Evolutionary conservation across 2,113 vertebrate species (phyloP).

Genomic region (Cheirogaleus medius): DNA sequence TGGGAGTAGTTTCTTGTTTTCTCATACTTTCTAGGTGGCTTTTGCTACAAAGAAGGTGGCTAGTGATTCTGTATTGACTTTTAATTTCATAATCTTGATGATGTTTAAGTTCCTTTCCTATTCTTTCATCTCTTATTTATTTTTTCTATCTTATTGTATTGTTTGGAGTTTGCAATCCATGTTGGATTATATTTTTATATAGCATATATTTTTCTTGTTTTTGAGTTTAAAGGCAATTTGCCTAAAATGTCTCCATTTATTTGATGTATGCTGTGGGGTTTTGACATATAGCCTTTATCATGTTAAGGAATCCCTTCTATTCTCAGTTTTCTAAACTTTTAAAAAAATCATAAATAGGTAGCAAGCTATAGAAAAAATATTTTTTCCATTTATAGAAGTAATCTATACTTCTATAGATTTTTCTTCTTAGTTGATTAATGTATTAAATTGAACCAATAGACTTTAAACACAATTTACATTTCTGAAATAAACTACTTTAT

Average conservation of each 20-base stretch:
- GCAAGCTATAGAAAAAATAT: background rate
- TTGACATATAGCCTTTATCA: background rate
- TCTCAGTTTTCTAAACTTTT: background rate
- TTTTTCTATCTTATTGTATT: background rate
- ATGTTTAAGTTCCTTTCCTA: background rate
- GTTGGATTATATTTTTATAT: background rate
- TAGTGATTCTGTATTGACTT: background rate
- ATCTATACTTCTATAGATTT: background rate
- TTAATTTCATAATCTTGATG: background rate
- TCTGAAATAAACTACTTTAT: background rate
- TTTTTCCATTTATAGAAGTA: background rate
- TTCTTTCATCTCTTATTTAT: background rate
- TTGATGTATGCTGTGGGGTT: background rate
- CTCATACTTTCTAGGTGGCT: background rate
- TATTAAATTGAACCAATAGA: background rate
- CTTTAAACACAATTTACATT: constrained; percentile 5
- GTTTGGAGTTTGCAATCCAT: background rate
- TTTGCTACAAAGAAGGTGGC: background rate
- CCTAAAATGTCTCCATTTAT: background rate
- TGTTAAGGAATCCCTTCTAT: background rate
- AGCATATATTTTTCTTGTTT: background rate
- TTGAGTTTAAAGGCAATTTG: background rate
- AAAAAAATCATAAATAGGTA: background rate
- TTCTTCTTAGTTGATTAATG: background rate
- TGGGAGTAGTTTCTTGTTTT: background rate